Conservation (phyloP, 2,888 invertebrate species). For the Meiosimyza decipiens region DNA sequence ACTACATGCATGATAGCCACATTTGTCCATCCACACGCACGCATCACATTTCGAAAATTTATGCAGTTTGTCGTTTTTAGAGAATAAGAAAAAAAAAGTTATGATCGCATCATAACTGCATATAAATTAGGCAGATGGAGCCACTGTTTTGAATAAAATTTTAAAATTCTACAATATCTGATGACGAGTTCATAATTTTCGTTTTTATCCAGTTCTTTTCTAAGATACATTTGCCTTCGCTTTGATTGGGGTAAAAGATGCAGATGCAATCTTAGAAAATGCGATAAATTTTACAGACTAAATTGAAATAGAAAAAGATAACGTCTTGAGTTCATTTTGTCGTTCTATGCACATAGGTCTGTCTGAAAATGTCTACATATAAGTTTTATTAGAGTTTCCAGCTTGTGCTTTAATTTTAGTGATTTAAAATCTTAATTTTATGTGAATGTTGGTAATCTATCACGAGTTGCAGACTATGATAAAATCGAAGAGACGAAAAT, state of each 20-base stretch:
- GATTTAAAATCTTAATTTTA: no score
- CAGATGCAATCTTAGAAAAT: slow-evolving; percentile 38
- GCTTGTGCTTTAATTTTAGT: no score
- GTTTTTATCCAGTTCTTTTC: slow-evolving; percentile 5
- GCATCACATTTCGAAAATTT: not conserved
- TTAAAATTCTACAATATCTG: not conserved
- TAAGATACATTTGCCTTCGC: not conserved
- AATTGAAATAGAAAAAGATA: not conserved
- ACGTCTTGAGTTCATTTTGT: no score
- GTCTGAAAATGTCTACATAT: no score
- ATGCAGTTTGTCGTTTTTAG: slow-evolving; percentile 9
- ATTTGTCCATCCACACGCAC: slow-evolving; percentile 19
- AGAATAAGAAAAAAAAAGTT: slow-evolving; percentile 37
- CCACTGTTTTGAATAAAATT: slow-evolving; percentile 27
- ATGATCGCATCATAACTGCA: slow-evolving; percentile 53
- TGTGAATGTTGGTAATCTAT: no score
- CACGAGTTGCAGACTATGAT: no score
- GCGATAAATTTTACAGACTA: slow-evolving; percentile 26
- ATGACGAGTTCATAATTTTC: not conserved
- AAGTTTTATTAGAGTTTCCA: no score
- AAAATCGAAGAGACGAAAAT: no score
- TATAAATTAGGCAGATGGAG: slow-evolving; percentile 50
- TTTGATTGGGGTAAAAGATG: slow-evolving; percentile 13
- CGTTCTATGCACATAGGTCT: no score
- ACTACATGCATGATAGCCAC: not conserved